phyloP scores from a whole-genome alignment of 2,113 vertebrate species.

The Rhabdomys dilectus region DNA sequence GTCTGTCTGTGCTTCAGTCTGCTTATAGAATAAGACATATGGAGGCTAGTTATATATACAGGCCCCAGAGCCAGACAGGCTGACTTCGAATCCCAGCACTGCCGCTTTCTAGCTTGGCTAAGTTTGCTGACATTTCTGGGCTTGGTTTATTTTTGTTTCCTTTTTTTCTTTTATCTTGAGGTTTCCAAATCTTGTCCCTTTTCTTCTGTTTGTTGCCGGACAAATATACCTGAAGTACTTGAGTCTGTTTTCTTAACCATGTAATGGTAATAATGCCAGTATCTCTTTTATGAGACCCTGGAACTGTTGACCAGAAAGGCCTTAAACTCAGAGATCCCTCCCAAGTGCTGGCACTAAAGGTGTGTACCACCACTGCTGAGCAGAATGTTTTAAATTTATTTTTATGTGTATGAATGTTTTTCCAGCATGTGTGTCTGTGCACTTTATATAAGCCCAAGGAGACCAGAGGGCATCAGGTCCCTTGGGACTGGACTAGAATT shows the following conservation, averaged over 20 bases:
- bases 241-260: slow-evolving; percentile 14
- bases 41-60: background rate
- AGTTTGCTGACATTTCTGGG: background rate
- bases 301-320: background rate
- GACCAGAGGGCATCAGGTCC: background rate
- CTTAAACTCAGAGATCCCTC: background rate
- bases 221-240: background rate
- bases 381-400: background rate
- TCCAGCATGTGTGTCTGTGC: background rate
- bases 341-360: background rate
- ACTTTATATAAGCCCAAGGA: background rate
- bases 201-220: background rate
- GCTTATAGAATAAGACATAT: background rate
- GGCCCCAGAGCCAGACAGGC: background rate
- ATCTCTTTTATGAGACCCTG: background rate
- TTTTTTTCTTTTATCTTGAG: background rate
- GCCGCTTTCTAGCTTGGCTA: slow-evolving; percentile 45
- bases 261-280: slow-evolving; percentile 4
- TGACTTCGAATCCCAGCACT: slow-evolving; percentile 18
- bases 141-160: background rate
- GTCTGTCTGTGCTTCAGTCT: background rate
- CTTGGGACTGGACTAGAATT: background rate
- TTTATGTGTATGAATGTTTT: background rate
- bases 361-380: background rate
- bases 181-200: background rate